A percentile compares a stretch with the other conserved stretches of the same genome.
Conservation (phyloP, 2,888 invertebrate species). For the Protodeltote pygarga region DNA sequence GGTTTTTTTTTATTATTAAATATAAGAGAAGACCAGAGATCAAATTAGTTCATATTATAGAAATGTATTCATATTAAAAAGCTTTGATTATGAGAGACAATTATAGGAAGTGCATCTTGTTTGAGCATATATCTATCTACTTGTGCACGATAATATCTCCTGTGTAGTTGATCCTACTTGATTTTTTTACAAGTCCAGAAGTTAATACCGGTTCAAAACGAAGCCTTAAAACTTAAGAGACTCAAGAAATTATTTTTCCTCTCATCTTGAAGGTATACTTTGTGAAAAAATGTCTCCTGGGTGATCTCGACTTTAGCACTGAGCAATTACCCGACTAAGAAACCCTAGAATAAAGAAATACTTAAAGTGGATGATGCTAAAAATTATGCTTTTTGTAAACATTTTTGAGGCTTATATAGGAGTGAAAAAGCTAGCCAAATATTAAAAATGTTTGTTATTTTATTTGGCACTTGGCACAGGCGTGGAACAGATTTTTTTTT, state of each 20-base stretch:
- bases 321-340: conserved; percentile 30
- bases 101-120: not conserved
- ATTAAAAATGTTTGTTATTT: no score
- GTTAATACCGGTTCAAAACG: no score
- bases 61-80: no score
- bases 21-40: no score
- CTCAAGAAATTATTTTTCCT: conserved; percentile 11
- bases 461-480: no score
- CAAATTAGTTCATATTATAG: no score
- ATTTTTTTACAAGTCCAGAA: no score
- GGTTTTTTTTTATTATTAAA: no score
- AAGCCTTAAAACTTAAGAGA: not conserved
- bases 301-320: conserved; percentile 13
- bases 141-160: not conserved
- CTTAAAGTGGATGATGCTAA: conserved; percentile 7
- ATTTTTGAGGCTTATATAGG: conserved; percentile 4
- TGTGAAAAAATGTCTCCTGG: conserved; percentile 24
- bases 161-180: not conserved
- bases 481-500: no score
- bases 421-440: not conserved
- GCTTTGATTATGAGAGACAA: no score
- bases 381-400: conserved; percentile 9
- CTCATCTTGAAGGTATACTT: conserved; percentile 19
- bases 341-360: conserved; percentile 25
- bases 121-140: not conserved